phyloP scores from a whole-genome alignment of 2,113 vertebrate genomes.

The Vicugna pacos region DNA sequence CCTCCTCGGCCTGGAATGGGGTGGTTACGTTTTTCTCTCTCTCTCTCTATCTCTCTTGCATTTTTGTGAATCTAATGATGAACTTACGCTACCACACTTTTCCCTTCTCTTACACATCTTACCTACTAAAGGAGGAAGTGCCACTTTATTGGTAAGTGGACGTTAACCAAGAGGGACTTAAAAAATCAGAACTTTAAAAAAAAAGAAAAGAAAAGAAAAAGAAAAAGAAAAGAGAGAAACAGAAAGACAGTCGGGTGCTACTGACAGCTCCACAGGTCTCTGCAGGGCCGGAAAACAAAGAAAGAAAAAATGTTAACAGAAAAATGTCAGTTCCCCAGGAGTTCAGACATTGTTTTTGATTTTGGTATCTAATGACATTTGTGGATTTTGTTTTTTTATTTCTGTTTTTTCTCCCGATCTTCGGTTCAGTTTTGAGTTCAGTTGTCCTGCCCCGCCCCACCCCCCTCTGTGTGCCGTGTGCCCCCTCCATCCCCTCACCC shows the following conservation, averaged over 20 bases:
- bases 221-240: slow-evolving; percentile 91
- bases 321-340: slow-evolving; percentile 93
- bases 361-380: slow-evolving; percentile 97
- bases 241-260: slow-evolving; percentile 94
- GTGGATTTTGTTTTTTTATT: slow-evolving; percentile 94
- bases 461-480: slow-evolving; percentile 82
- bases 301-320: slow-evolving; percentile 86
- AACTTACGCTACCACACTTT: slow-evolving; percentile 99
- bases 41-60: slow-evolving; percentile 97
- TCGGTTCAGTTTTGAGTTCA: slow-evolving; percentile 86
- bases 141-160: slow-evolving; percentile 99
- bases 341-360: slow-evolving; percentile 95
- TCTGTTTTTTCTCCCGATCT: slow-evolving; percentile 83
- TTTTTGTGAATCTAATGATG: slow-evolving; percentile 99
- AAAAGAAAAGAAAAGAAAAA: slow-evolving; percentile 83
- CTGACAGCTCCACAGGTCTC: slow-evolving; percentile 98
- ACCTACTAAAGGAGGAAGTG: slow-evolving; percentile 99
- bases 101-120: slow-evolving; percentile 99
- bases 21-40: slow-evolving; percentile 96
- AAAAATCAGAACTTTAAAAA: slow-evolving; percentile 93
- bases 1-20: slow-evolving; percentile 86
- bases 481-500: slow-evolving; percentile 86
- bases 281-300: slow-evolving; percentile 92
- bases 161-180: slow-evolving; percentile 99
- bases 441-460: neutral